These are phyloP conservation scores for Phrynocephalus guinanensis DNA, from an alignment of 2,797 vertebrate genomes.

Conservation along the genomic window DNA sequence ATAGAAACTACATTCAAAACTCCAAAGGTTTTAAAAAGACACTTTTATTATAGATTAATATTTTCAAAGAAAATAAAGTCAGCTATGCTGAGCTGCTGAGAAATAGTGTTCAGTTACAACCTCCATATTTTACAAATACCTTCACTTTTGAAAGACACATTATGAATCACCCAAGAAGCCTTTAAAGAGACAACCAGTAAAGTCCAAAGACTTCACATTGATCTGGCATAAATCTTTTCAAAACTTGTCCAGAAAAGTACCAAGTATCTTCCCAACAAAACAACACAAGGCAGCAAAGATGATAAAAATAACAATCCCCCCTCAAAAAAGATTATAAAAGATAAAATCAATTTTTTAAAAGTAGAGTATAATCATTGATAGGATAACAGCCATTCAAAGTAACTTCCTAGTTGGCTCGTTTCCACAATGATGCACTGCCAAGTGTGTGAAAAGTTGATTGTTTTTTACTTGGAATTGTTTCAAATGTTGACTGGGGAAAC, in stretches of 20 bases:
- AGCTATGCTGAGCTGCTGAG: slow-evolving; percentile 60
- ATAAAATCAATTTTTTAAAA: background rate
- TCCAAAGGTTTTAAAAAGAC: slow-evolving; percentile 48
- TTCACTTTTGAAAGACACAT: slow-evolving; percentile 64
- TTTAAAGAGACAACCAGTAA: slow-evolving; percentile 43
- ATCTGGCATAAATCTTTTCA: background rate
- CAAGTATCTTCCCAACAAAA: slow-evolving; percentile 31
- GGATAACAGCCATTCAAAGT: slow-evolving; percentile 12
- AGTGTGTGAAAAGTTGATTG: slow-evolving; percentile 8
- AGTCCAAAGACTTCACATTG: background rate
- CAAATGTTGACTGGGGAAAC: background rate
- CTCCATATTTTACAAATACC: slow-evolving; percentile 62
- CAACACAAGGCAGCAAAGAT: slow-evolving; percentile 42
- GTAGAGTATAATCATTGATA: background rate
- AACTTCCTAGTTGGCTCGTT: background rate
- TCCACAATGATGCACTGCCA: background rate
- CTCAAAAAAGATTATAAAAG: background rate
- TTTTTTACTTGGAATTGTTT: background rate
- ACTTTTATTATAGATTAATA: slow-evolving; percentile 56
- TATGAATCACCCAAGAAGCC: slow-evolving; percentile 43
- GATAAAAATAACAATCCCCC: slow-evolving; percentile 29
- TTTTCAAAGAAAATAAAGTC: slow-evolving; percentile 68
- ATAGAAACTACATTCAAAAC: background rate
- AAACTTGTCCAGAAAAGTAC: slow-evolving; percentile 47
- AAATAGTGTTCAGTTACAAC: slow-evolving; percentile 69